phyloP scores from a whole-genome alignment of 2,888 invertebrate species.

The Eumacrocentrus americanus region DNA sequence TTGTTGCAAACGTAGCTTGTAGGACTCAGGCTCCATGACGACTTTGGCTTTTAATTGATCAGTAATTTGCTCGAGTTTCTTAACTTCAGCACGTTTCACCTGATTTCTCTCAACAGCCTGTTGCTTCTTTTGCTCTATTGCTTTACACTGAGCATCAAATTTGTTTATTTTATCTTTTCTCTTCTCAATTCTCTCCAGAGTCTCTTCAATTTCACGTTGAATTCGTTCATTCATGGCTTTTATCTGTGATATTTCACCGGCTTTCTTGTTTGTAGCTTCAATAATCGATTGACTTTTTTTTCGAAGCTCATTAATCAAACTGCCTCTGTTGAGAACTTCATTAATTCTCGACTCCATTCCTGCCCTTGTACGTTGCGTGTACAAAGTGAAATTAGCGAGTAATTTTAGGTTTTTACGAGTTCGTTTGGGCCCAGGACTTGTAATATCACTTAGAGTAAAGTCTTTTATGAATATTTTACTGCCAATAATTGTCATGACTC shows the following conservation, averaged over 20 bases:
- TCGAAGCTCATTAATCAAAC: constrained; percentile 29
- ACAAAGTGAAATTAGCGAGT: constrained; percentile 47
- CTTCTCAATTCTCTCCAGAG: constrained; percentile 21
- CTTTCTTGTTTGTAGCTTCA: constrained; percentile 33
- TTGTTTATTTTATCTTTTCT: constrained; percentile 26
- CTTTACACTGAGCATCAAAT: constrained; percentile 21
- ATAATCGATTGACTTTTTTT: constrained; percentile 28
- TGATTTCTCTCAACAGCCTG: constrained; percentile 25
- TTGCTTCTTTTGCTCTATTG: constrained; percentile 31
- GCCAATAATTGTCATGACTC: constrained; percentile 38
- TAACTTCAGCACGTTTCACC: constrained; percentile 29
- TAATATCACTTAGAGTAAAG: constrained; percentile 44
- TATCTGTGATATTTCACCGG: constrained; percentile 32
- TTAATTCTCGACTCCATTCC: constrained; percentile 35
- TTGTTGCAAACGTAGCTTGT: constrained; percentile 34
- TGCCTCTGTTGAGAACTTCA: constrained; percentile 28
- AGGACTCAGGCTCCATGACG: constrained; percentile 44
- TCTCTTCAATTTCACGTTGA: constrained; percentile 33
- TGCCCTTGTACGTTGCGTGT: constrained; percentile 33
- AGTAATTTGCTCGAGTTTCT: constrained; percentile 34
- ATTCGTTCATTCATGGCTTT: constrained; percentile 34
- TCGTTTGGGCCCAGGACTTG: constrained; percentile 45
- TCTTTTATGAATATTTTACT: constrained; percentile 42
- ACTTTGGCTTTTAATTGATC: constrained; percentile 40
- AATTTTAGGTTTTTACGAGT: constrained; percentile 41